Conservation (phyloP, 2,797 vertebrate species). For the Chrosomus eos region DNA sequence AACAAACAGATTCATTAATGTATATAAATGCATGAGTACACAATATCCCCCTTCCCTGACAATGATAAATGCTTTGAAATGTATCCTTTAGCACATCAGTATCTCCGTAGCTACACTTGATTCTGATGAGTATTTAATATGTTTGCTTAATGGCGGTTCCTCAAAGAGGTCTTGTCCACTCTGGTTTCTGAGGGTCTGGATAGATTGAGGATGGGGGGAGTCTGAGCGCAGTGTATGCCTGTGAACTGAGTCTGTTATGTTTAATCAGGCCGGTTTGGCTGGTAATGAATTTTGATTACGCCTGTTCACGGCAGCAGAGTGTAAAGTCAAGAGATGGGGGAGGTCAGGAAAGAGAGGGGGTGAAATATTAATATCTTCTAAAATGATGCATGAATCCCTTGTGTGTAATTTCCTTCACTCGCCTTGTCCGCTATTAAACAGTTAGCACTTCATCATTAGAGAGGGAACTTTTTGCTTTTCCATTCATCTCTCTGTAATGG, state of each 20-base stretch:
- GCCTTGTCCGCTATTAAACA: slow-evolving; percentile 97
- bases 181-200: slow-evolving; percentile 48
- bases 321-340: slow-evolving; percentile 51
- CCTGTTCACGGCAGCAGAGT: slow-evolving; percentile 88
- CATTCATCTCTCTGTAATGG: slow-evolving; percentile 94
- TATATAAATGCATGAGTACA: slow-evolving; percentile 11
- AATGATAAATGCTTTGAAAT: slow-evolving; percentile 39
- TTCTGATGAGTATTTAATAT: slow-evolving; percentile 43
- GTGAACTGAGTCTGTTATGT: slow-evolving; percentile 91
- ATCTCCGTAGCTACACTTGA: slow-evolving; percentile 38
- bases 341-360: slow-evolving; percentile 51
- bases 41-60: slow-evolving; percentile 23
- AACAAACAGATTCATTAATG: slow-evolving; percentile 36
- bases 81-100: not conserved
- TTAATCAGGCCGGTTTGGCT: slow-evolving; percentile 97
- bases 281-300: slow-evolving; percentile 99
- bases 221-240: slow-evolving; percentile 63
- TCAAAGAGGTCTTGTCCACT: slow-evolving; percentile 37
- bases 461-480: slow-evolving; percentile 93
- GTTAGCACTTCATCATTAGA: slow-evolving; percentile 99
- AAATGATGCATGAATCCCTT: slow-evolving; percentile 99
- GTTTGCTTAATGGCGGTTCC: slow-evolving; percentile 29
- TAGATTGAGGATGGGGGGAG: slow-evolving; percentile 54
- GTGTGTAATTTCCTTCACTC: slow-evolving; percentile 96
- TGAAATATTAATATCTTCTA: slow-evolving; percentile 97